phyloP scores from a whole-genome alignment of 2,888 invertebrate species.

The Phalera bucephala region DNA sequence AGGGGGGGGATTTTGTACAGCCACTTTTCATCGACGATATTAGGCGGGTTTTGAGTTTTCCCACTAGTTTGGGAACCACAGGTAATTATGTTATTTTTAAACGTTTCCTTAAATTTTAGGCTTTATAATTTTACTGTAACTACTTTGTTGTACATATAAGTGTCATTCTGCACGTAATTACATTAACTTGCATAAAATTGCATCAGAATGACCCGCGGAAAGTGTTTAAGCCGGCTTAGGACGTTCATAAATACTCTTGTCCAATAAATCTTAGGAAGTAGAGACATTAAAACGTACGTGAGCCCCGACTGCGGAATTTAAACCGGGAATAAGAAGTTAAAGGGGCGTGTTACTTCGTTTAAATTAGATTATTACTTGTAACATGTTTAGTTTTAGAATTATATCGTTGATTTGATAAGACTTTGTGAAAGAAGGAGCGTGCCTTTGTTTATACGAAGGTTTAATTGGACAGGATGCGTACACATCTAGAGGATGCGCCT shows the following conservation, averaged over 20 bases:
- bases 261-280: slow-evolving; percentile 57
- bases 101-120: no score
- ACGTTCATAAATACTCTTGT: slow-evolving; percentile 57
- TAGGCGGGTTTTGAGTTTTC: no score
- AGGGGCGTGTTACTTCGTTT: slow-evolving; percentile 48
- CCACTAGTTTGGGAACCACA: no score
- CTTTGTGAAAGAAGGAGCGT: no score
- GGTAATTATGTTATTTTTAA: no score
- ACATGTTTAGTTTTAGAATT: not conserved
- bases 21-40: no score
- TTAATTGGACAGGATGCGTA: no score
- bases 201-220: slow-evolving; percentile 21
- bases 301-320: slow-evolving; percentile 53
- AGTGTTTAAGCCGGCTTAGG: slow-evolving; percentile 21
- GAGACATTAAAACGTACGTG: slow-evolving; percentile 61
- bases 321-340: slow-evolving; percentile 60
- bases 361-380: slow-evolving; percentile 43
- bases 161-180: slow-evolving; percentile 2
- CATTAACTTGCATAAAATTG: slow-evolving; percentile 13
- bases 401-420: no score
- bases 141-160: not conserved
- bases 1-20: no score
- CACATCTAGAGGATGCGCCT: no score
- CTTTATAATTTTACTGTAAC: no score
- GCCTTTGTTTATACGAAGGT: no score